Conservation (phyloP, 2,888 invertebrate genomes). For the Ectemnius lituratus region DNA sequence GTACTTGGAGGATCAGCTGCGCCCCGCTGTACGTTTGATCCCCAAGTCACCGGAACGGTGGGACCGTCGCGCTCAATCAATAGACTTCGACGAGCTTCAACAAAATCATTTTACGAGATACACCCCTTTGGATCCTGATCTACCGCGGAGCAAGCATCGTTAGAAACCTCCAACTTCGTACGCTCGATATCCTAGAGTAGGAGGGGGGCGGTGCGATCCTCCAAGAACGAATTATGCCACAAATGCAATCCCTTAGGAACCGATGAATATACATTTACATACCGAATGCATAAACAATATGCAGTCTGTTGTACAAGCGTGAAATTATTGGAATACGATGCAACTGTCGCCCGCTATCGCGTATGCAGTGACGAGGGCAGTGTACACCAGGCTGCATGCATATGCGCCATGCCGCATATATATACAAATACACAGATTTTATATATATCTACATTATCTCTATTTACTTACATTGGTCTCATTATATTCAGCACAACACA, state of each 20-base stretch:
- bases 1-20: conserved; percentile 71
- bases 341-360: not conserved
- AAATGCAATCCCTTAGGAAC: conserved; percentile 71
- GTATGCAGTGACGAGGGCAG: conserved; percentile 27
- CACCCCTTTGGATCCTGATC: not conserved
- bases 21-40: conserved; percentile 63
- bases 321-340: conserved; percentile 41
- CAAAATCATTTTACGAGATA: not conserved
- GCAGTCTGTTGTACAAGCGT: conserved; percentile 33
- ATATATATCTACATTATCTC: conserved; percentile 48
- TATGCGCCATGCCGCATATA: conserved; percentile 43
- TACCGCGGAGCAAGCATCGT: not conserved
- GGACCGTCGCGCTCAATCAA: conserved; percentile 39
- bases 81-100: not conserved
- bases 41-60: conserved; percentile 57
- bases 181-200: not conserved
- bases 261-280: conserved; percentile 55
- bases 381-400: conserved; percentile 48
- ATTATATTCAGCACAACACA: conserved; percentile 69
- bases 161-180: not conserved
- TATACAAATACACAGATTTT: conserved; percentile 47
- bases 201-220: conserved; percentile 63
- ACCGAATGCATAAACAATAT: conserved; percentile 23
- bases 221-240: conserved; percentile 68
- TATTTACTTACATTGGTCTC: conserved; percentile 62